Percentiles rank a stretch among this genome's conserved stretches.
Conservation (phyloP, 2,797 vertebrate genomes). For the Amniataba percoides region DNA sequence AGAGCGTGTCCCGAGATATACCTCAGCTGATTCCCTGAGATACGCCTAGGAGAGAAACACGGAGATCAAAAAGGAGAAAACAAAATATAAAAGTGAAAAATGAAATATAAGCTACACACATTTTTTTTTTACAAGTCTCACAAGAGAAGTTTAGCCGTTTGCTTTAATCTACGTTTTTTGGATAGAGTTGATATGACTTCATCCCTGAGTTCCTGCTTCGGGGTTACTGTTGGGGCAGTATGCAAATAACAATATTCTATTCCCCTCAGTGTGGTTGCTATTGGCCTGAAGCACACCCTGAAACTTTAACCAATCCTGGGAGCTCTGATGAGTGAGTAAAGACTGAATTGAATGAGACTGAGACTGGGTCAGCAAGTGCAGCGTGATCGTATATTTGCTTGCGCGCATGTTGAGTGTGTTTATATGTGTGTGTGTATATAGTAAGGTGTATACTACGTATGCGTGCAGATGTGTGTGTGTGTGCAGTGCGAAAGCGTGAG, state of each 20-base stretch:
- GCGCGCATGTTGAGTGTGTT: constrained; percentile 36
- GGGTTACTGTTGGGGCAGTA: constrained; percentile 72
- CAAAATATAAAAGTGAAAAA: constrained; percentile 35
- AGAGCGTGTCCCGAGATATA: constrained; percentile 91
- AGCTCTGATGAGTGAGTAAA: constrained; percentile 70
- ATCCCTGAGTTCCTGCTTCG: constrained; percentile 64
- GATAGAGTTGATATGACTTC: constrained; percentile 65
- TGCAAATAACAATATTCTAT: constrained; percentile 75
- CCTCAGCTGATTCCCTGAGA: constrained; percentile 95
- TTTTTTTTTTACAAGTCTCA: constrained; percentile 52
- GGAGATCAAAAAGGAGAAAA: constrained; percentile 40
- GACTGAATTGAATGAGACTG: constrained; percentile 68
- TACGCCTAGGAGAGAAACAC: constrained; percentile 85
- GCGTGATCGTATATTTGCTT: constrained; percentile 41
- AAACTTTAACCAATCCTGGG: constrained; percentile 68
- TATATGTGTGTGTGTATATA: constrained; percentile 37
- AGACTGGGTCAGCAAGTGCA: constrained; percentile 71
- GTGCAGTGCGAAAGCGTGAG: constrained; percentile 31
- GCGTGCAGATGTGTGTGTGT: constrained; percentile 47
- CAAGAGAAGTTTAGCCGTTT: constrained; percentile 52
- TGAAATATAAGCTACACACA: constrained; percentile 38
- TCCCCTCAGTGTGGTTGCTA: constrained; percentile 69
- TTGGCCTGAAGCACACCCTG: constrained; percentile 65
- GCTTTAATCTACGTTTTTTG: constrained; percentile 61
- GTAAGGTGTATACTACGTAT: constrained; percentile 40